Evolutionary conservation across 2,797 vertebrate genomes (phyloP), one percentile per base, ranked within the genome.

Genomic region (Danio tinwini): DNA sequence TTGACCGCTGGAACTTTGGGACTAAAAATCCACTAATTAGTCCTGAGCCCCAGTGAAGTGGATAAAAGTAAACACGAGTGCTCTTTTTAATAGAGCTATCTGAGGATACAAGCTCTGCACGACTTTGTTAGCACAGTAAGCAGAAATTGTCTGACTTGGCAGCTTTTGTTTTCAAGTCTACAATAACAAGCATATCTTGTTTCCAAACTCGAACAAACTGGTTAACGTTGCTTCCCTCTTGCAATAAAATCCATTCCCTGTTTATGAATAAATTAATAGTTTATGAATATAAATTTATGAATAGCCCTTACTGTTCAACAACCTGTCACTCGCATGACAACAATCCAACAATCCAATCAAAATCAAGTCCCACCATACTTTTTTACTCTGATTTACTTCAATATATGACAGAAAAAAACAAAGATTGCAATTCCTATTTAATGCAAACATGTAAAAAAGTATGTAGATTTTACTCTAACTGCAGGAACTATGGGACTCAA

Each of bases 1-100:
- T 19, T 73, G 55, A 73, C 21, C 56, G 13, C 71, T 37, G 42
- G 42, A 61, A 59, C 42, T 73, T 53, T 73, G 71, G 19, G 71
- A 58, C 71, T n/a, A 47, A 61, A 59, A 73, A 59, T n/a, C 42
- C 19, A 58, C 71, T 59, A 73, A 73, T 73, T 61, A 73, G 71
- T n/a, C 42, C 55, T 29, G 55, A 49, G 19, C 59, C 45, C 71
- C 71, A 37, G 40, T 12, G 42, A 58, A 42, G 42, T 29, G 42
- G 14, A 73, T 29, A 73, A 73, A 73, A 73, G 47, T 55, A 73
- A 73, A 59, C 71, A 73, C 0, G 42, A 42, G 59, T 59, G 53
- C 13, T 73, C 71, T 44, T 2, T 59, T 73, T 47, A 59, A 73
- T 29, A 59, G 70, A 73, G 42, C 14, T 59, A 42, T 73, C 42